A percentile compares a stretch with the other conserved stretches of the same genome.
Conservation (phyloP, 2,888 invertebrate species). For the Pheosia gnoma region DNA sequence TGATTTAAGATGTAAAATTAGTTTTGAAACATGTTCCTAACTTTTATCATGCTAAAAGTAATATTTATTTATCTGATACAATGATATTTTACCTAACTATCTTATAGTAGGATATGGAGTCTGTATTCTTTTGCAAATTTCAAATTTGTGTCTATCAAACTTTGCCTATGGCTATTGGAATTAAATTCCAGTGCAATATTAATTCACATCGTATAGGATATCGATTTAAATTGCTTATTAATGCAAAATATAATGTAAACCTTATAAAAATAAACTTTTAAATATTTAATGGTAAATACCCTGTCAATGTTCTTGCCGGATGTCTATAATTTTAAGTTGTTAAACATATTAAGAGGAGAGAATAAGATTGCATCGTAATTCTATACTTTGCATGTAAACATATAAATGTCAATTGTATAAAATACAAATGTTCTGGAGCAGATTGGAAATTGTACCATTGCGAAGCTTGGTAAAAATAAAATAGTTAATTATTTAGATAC, state of each 20-base stretch:
- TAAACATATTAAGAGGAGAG: conserved; percentile 77
- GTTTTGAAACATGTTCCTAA: conserved; percentile 62
- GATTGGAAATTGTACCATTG: conserved; percentile 62
- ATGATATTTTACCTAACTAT: conserved; percentile 44
- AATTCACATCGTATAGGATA: conserved; percentile 24
- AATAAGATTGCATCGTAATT: conserved; percentile 80
- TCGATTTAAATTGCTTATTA: conserved; percentile 24
- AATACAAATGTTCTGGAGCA: conserved; percentile 70
- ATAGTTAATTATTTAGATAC: conserved; percentile 26
- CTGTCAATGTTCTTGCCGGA: conserved; percentile 33
- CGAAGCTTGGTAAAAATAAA: conserved; percentile 31
- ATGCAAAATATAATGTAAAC: conserved; percentile 27
- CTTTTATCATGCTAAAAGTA: conserved; percentile 48
- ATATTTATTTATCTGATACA: conserved; percentile 58
- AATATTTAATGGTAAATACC: background rate
- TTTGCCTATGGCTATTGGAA: conserved; percentile 51
- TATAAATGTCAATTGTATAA: conserved; percentile 75
- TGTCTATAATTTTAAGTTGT: conserved; percentile 70
- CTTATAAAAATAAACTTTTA: conserved; percentile 10
- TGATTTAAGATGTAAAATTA: conserved; percentile 36
- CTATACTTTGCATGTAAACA: conserved; percentile 70
- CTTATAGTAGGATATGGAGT: conserved; percentile 41
- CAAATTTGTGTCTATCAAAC: conserved; percentile 40
- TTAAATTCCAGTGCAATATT: conserved; percentile 59
- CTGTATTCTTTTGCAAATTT: conserved; percentile 42